Conservation (phyloP, 2,888 invertebrate genomes). For the Anagyrus pseudococci region DNA sequence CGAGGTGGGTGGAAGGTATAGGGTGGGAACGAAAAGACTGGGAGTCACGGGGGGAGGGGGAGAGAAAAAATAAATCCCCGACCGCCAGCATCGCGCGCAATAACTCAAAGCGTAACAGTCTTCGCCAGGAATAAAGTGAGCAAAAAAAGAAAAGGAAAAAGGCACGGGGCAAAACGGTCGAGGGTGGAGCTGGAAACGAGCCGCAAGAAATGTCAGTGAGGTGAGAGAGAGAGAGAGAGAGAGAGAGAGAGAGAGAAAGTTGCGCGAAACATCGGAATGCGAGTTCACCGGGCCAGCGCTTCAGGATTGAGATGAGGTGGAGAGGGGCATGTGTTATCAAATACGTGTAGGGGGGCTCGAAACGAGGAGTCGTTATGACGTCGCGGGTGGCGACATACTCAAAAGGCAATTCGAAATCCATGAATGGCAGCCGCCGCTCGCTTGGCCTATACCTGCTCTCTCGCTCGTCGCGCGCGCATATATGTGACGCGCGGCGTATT, state of each 20-base stretch:
- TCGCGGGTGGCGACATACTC: too few relatives aligned
- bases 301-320: background rate
- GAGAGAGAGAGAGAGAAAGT: slow-evolving; percentile 5
- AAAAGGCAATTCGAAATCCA: slow-evolving; percentile 37
- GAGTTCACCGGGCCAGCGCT: background rate
- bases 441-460: background rate
- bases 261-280: too few relatives aligned
- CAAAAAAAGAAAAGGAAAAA: background rate
- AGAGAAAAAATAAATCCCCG: slow-evolving; percentile 11
- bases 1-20: too few relatives aligned
- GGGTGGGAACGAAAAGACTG: too few relatives aligned
- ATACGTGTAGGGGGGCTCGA: slow-evolving; percentile 2
- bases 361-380: slow-evolving; percentile 4
- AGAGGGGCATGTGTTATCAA: background rate
- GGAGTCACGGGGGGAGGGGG: background rate
- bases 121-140: background rate
- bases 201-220: background rate
- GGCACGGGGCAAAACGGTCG: background rate
- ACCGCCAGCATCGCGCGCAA: slow-evolving; percentile 3
- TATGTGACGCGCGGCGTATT: slow-evolving; percentile 12
- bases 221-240: background rate
- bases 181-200: too few relatives aligned
- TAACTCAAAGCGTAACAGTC: slow-evolving; percentile 15
- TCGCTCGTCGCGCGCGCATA: background rate
- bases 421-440: slow-evolving; percentile 23